Evolutionary conservation across 2,113 vertebrate species (phyloP).

Genomic region (Psilopsiagon aymara): DNA sequence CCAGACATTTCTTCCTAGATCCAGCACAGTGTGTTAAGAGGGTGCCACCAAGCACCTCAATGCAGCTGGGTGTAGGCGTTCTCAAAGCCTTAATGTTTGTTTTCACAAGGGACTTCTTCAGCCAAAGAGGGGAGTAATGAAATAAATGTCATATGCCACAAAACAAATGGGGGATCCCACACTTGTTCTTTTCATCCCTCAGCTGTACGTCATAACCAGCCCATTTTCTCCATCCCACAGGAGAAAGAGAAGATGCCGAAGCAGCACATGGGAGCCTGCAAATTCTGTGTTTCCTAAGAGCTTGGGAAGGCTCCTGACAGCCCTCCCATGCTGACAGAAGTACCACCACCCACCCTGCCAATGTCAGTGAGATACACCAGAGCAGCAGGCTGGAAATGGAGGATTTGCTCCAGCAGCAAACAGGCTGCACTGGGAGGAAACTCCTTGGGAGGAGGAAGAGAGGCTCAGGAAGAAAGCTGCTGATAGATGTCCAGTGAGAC

Average conservation of each 20-base stretch:
- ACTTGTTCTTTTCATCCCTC: conserved; percentile 16
- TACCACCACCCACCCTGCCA: fast-evolving
- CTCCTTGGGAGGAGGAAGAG: background rate
- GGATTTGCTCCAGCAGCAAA: background rate
- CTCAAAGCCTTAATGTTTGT: conserved; percentile 18
- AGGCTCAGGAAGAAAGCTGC: background rate
- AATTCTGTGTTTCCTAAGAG: background rate
- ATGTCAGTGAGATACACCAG: background rate
- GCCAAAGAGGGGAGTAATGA: background rate
- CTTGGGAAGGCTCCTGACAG: background rate
- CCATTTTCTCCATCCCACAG: background rate
- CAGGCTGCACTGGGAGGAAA: background rate
- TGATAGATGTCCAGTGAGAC: background rate
- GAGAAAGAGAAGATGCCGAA: conserved; percentile 9
- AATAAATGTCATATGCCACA: background rate
- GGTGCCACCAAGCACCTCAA: background rate
- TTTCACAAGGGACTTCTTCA: background rate
- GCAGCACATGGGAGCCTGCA: background rate
- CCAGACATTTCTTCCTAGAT: background rate
- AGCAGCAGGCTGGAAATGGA: background rate
- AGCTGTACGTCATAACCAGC: background rate
- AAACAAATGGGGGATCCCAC: background rate
- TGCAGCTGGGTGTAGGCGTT: background rate
- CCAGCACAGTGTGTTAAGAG: background rate
- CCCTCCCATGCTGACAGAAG: background rate